Conservation (phyloP, 2,888 invertebrate species). For the Nomada ferruginata region DNA sequence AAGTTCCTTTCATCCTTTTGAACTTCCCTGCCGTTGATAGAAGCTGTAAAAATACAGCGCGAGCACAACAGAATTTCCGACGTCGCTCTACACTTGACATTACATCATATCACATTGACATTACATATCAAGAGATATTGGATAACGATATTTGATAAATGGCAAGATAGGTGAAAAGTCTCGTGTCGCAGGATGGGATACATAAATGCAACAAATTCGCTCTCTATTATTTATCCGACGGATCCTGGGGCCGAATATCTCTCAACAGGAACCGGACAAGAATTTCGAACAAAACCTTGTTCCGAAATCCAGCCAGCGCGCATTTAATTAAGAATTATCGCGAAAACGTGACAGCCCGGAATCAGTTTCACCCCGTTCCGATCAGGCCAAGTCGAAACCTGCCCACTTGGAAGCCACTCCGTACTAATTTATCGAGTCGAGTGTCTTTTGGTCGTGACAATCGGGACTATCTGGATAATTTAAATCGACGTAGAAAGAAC, state of each 20-base stretch:
- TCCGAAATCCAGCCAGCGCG: conserved; percentile 59
- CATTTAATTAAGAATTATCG: conserved; percentile 68
- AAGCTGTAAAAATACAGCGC: conserved; percentile 26
- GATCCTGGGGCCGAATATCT: conserved; percentile 15
- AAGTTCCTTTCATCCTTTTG: conserved; percentile 37
- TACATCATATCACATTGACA: conserved; percentile 5
- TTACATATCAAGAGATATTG: conserved; percentile 5
- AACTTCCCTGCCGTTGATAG: conserved; percentile 10
- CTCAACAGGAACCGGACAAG: conserved; percentile 27
- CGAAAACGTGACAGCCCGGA: conserved; percentile 57
- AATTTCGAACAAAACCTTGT: conserved; percentile 49
- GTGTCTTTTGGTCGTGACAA: conserved; percentile 67
- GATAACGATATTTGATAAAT: conserved; percentile 5
- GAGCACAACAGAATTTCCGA: conserved; percentile 8
- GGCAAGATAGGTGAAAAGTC: background rate
- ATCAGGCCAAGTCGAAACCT: conserved; percentile 45
- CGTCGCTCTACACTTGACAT: conserved; percentile 12
- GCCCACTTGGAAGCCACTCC: conserved; percentile 55
- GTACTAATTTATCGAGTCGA: conserved; percentile 62
- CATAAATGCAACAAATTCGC: background rate
- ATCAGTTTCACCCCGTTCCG: conserved; percentile 62
- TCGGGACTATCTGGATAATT: conserved; percentile 64
- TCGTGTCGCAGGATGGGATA: background rate
- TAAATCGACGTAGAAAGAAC: conserved; percentile 50
- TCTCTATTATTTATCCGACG: background rate